phyloP scores from a whole-genome alignment of 1,140 invertebrate genomes.

The Dysdera silvatica region DNA sequence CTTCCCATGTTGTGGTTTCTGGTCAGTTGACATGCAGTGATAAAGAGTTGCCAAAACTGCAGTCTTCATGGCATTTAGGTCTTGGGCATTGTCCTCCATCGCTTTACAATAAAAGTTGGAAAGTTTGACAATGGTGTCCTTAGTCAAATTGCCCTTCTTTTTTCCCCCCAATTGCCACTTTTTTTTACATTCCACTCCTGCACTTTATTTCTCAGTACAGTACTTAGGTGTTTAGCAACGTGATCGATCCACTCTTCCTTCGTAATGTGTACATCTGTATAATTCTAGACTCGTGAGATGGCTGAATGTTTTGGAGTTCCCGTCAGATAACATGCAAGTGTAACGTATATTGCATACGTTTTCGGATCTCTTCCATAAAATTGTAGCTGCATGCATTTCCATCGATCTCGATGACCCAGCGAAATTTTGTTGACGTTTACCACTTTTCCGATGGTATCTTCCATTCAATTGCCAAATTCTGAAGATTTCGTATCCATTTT shows the following conservation, averaged over 20 bases:
- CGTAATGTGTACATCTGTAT: not conserved
- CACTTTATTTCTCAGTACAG: not conserved
- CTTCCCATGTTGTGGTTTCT: not conserved
- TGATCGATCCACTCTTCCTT: slow-evolving; percentile 7
- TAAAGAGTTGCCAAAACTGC: not conserved
- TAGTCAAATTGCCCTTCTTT: not conserved
- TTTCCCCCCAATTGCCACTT: not conserved
- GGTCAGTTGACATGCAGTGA: not conserved
- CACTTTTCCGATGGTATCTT: not conserved
- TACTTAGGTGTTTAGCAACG: not conserved
- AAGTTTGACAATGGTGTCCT: not conserved
- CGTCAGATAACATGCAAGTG: not conserved
- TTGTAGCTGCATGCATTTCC: not conserved
- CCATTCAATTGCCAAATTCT: too few species aligned
- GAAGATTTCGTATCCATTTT: too few species aligned
- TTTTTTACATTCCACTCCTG: not conserved
- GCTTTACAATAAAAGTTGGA: not conserved
- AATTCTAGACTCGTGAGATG: not conserved
- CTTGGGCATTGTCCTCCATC: not conserved
- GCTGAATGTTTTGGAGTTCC: not conserved
- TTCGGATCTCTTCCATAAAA: not conserved
- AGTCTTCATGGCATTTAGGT: not conserved
- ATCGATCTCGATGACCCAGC: not conserved
- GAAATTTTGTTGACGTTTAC: slow-evolving; percentile 34
- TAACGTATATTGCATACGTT: not conserved